Evolutionary conservation across 2,888 invertebrate species (phyloP).

Genomic region (Sialis fuliginosa): DNA sequence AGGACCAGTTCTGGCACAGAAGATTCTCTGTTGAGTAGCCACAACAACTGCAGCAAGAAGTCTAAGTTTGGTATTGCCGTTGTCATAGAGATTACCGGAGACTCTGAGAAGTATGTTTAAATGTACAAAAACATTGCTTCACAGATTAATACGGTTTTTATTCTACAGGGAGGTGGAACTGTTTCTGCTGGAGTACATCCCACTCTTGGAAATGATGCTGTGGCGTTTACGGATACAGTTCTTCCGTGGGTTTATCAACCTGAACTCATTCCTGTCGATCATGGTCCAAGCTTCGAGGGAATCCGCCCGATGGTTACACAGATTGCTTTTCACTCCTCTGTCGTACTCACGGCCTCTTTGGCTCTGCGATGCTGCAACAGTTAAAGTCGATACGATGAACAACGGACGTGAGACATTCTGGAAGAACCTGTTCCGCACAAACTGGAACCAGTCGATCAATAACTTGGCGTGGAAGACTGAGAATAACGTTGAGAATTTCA

Average conservation of each 20-base stretch:
- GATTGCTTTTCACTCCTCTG: constrained; percentile 47
- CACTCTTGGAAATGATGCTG: constrained; percentile 52
- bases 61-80: constrained; percentile 50
- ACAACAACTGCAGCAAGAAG: constrained; percentile 11
- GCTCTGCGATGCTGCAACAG: constrained; percentile 20
- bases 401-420: constrained; percentile 1
- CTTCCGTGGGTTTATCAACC: constrained; percentile 40
- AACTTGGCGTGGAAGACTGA: background rate
- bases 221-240: constrained; percentile 49
- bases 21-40: constrained; percentile 8
- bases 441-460: no score
- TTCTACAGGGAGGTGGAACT: constrained; percentile 43
- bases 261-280: constrained; percentile 28
- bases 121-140: background rate
- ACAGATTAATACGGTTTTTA: background rate
- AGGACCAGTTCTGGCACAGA: constrained; percentile 13
- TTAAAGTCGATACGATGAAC: background rate
- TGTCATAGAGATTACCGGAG: constrained; percentile 36
- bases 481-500: constrained; percentile 26
- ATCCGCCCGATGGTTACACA: constrained; percentile 35
- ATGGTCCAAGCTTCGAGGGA: constrained; percentile 31
- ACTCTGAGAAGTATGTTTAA: constrained; percentile 30
- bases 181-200: constrained; percentile 65
- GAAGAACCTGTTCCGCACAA: background rate
- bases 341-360: constrained; percentile 46